Evolutionary conservation across 2,888 invertebrate genomes (phyloP).

Genomic region (Tiliacea citrago): DNA sequence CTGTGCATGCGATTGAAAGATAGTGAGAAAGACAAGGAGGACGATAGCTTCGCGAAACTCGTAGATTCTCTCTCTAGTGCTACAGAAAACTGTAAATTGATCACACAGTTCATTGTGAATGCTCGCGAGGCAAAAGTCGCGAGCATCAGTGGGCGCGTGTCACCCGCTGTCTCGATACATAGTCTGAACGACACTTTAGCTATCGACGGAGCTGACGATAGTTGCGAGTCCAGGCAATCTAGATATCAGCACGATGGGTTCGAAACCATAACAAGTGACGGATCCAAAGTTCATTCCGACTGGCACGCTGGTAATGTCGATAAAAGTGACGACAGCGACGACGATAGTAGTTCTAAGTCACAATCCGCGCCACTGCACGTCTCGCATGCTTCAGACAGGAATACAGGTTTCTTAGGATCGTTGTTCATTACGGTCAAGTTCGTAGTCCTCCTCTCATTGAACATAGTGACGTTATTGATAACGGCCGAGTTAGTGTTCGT

Average conservation of each 20-base stretch:
- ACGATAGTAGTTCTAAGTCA: conserved; percentile 45
- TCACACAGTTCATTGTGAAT: conserved; percentile 75
- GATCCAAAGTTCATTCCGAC: conserved; percentile 14
- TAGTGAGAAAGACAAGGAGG: conserved; percentile 56
- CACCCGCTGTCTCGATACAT: conserved; percentile 79
- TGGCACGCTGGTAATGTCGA: conserved; percentile 6
- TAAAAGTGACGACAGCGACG: conserved; percentile 45
- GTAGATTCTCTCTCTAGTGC: conserved; percentile 74
- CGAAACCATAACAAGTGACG: conserved; percentile 1
- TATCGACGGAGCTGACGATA: conserved; percentile 56
- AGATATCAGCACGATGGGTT: conserved; percentile 29
- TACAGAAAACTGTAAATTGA: conserved; percentile 75
- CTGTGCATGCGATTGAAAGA: conserved; percentile 73
- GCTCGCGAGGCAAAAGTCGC: conserved; percentile 56
- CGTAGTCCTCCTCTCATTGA: conserved; percentile 73
- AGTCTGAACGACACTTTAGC: conserved; percentile 74
- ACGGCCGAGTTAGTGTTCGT: conserved; percentile 74
- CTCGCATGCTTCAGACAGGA: conserved; percentile 37
- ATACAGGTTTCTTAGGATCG: conserved; percentile 58
- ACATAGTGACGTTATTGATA: conserved; percentile 72
- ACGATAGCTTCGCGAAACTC: conserved; percentile 71
- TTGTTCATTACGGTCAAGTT: conserved; percentile 71
- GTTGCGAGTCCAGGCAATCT: conserved; percentile 40
- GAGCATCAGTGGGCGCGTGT: conserved; percentile 55
- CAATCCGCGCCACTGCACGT: conserved; percentile 36